Evolutionary conservation across 2,797 vertebrate genomes (phyloP), one percentile per base, ranked within the genome.

Genomic region (Bucorvus abyssinicus): DNA sequence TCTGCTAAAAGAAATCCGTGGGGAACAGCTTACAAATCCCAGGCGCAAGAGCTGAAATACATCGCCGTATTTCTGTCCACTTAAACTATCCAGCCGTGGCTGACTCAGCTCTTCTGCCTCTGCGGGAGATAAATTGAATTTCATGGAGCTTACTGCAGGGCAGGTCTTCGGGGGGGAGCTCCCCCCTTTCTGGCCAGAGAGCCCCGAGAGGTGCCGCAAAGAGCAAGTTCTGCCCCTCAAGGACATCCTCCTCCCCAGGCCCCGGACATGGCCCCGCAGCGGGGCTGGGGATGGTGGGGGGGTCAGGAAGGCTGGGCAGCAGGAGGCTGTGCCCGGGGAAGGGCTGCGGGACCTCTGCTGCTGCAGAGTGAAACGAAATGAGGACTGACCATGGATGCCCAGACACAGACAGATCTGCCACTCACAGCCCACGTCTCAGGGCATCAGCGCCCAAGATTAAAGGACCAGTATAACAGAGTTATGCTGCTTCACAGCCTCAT

Each of bases 51-150:
- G 52, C 84, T 87, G 92, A 88, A 84, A 86, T 55, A n/a, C 30
- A 76, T 67, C 90, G 52, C 4, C 40, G 44, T 8, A 1, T 64
- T 78, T 78, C 49, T 53, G 47, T 6, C 42, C 63, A 6, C 81
- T 86, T 38, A 92, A 34, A 44, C 22, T 7, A n/a, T 7, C 34
- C 81, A 79, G 63, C 74, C 63, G 8, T 2, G 38, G 86, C 90
- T 94, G 92, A 89, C 56, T 95, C 94, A 82, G 94, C 95, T 73
- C 71, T 84, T n/a, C 68, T 56, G 55, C 65, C 55, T 52, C 80
- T 4, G 29, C 4, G 1, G 67, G 50, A 90, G 50, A 82, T 15
- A 89, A 94, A 93, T 29, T 84, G 73, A 36, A 56, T 80, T 88
- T 60, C 57, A 29, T 4, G 19, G 76, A 42, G 70, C 52, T 67